A percentile compares a stretch with the other conserved stretches of the same genome.
Evolutionary conservation across 2,888 invertebrate genomes (phyloP).

Genomic region (Plutella xylostella): DNA sequence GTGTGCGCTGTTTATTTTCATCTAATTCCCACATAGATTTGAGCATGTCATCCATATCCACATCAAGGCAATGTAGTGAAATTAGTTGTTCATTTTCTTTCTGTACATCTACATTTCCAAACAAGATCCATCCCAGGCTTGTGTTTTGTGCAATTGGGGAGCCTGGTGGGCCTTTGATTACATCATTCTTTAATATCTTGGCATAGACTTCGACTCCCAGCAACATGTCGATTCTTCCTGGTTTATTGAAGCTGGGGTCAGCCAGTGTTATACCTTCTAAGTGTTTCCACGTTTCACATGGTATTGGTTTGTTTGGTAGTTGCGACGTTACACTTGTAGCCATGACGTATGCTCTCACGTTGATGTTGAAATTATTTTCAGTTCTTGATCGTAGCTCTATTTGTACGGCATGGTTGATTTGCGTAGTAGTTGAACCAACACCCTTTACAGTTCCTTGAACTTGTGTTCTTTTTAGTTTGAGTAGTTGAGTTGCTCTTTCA

Average conservation of each 20-base stretch:
- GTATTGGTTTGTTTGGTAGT: neutral
- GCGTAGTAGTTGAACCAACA: neutral
- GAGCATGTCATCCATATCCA: neutral
- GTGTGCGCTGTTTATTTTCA: neutral
- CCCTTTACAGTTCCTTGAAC: neutral
- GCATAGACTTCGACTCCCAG: neutral
- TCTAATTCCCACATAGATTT: neutral
- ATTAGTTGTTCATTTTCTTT: neutral
- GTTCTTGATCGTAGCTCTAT: neutral
- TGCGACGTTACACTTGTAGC: neutral
- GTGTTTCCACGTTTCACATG: neutral
- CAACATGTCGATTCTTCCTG: neutral
- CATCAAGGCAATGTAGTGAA: neutral
- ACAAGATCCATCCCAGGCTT: neutral
- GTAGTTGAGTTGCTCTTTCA: neutral
- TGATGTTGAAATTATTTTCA: neutral
- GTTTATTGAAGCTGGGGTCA: neutral
- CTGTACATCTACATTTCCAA: neutral
- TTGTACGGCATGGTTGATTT: neutral
- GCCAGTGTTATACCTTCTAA: neutral
- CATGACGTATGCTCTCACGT: neutral
- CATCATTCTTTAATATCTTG: neutral
- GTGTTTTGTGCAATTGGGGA: constrained; percentile 3
- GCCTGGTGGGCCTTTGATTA: neutral
- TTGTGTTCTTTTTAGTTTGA: neutral